phyloP scores from a whole-genome alignment of 2,113 vertebrate genomes.

The Hemichromis elongatus region DNA sequence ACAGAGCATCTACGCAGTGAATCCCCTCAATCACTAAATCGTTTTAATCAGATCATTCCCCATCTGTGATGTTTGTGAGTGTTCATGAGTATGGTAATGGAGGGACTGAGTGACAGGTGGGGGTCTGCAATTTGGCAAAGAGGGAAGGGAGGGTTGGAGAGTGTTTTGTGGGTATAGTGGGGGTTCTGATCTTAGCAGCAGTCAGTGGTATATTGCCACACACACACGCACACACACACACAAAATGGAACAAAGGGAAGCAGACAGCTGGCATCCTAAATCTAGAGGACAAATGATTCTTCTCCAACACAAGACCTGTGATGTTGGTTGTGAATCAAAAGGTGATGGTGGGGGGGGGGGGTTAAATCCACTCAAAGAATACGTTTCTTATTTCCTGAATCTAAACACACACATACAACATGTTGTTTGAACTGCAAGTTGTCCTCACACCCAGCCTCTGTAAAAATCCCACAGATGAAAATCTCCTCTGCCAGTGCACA shows the following conservation, averaged over 20 bases:
- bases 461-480: conserved; percentile 2
- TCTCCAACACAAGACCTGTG: conserved; percentile 36
- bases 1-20: conserved; percentile 14
- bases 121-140: conserved; percentile 43
- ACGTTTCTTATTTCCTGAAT: conserved; percentile 36
- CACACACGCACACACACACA: background rate
- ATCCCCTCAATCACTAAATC: conserved; percentile 56
- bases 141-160: conserved; percentile 3
- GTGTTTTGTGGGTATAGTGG: background rate
- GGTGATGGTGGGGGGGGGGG: background rate
- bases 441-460: background rate
- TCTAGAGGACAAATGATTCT: conserved; percentile 52
- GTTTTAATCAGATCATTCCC: conserved; percentile 61
- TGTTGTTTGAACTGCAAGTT: background rate
- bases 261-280: conserved; percentile 69
- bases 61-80: conserved; percentile 48
- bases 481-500: conserved; percentile 16
- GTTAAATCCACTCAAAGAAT: background rate
- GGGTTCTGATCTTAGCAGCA: conserved; percentile 45
- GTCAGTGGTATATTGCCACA: conserved; percentile 16
- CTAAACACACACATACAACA: background rate
- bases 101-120: conserved; percentile 57
- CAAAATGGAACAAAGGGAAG: conserved; percentile 45
- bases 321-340: background rate
- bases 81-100: conserved; percentile 37